A percentile compares a stretch with the other conserved stretches of the same genome.
phyloP scores from a whole-genome alignment of 2,797 vertebrate genomes.

The Paguma larvata region DNA sequence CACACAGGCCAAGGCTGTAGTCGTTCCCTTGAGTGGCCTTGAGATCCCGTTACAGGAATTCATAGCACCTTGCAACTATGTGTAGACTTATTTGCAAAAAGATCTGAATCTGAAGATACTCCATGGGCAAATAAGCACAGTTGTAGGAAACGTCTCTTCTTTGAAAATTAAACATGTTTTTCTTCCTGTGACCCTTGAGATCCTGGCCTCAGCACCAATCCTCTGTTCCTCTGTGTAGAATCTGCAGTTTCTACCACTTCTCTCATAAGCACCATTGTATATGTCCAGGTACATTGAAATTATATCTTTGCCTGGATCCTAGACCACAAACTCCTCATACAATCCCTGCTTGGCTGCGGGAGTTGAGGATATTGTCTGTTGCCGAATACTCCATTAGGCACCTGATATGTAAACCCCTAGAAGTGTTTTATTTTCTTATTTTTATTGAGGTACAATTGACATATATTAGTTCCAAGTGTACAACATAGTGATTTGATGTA shows the following conservation, averaged over 20 bases:
- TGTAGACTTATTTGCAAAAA: neutral
- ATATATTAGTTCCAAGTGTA: neutral
- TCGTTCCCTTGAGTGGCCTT: neutral
- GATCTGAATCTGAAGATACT: neutral
- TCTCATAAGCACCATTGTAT: accelerated
- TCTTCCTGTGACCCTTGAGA: neutral
- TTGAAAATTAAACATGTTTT: neutral
- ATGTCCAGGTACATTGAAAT: neutral
- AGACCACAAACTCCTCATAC: neutral
- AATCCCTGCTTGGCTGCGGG: neutral
- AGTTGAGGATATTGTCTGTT: neutral
- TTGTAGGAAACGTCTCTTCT: neutral
- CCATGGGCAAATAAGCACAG: neutral
- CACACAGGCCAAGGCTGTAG: neutral
- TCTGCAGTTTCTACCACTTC: neutral
- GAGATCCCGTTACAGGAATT: neutral
- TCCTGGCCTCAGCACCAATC: neutral
- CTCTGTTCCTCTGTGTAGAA: neutral
- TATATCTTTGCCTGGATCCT: neutral
- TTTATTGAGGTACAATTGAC: neutral
- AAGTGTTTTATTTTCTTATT: neutral
- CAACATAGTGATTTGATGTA: neutral
- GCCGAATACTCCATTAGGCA: neutral
- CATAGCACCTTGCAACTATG: neutral
- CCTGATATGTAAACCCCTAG: neutral